Evolutionary conservation across 2,797 vertebrate species (phyloP), one percentile per base, ranked within the genome.

Genomic region (Alcedo quadribrachys): DNA sequence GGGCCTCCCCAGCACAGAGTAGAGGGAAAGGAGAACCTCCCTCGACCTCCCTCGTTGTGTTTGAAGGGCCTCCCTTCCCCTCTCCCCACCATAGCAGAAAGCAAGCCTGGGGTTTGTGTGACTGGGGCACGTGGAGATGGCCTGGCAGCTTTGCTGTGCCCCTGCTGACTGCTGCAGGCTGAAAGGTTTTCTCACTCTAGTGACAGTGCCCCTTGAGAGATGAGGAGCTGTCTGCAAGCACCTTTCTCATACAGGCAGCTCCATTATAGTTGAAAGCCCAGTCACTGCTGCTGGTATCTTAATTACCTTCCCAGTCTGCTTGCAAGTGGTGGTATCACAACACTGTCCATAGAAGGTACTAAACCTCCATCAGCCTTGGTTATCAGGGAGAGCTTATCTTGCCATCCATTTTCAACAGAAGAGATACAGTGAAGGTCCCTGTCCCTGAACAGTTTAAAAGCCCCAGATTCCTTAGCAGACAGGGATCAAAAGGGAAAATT

Each of bases 371-470:
- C 71, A 90, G 71, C 65, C 43, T 30, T 57, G 8, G 62, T 94
- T 93, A 95, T 95, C 83, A 0, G 58, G 19, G 37, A 85, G 21
- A 90, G 55, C 42, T 95, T 95, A 93, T 66, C 92, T 89, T 75
- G 16, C 71, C 32, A 68, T 50, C 40, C 42, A 8, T 87, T 93
- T 92, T 71, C 32, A 55, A 74, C 43, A 81, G 60, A 81, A 27
- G 21, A 71, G 25, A 78, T 78, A 40, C 50, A 91, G n/a, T 48
- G 69, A 85, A 92, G 65, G 62, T 93, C 73, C 58, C 43, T 68
- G 43, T 93, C 76, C 58, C 43, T 68, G 43, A 80, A 42, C 78
- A 71, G 45, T 70, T 84, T 22, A 82, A 85, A 89, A 32, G 43
- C 19, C 18, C 7, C 19, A 68, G 43, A 92, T 58, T 80, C 81